Conservation (phyloP, 2,797 vertebrate species). For the Chelidonichthys spinosus region DNA sequence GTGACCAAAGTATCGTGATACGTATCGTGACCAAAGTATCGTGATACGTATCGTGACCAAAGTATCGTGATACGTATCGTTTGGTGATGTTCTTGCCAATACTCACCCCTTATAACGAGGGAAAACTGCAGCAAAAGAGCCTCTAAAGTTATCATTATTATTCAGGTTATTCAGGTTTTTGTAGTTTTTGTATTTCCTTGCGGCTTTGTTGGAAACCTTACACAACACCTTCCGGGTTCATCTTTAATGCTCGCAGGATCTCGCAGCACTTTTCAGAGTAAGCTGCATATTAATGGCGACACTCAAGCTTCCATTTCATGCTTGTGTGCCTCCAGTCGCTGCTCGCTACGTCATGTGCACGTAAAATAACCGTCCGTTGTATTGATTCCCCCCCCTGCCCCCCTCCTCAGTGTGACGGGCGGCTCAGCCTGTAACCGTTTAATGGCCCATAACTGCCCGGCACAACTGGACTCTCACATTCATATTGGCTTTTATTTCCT, state of each 20-base stretch:
- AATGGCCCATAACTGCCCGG: conserved; percentile 57
- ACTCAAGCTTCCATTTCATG: conserved; percentile 36
- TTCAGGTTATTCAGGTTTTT: too few species aligned
- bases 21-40: too few species aligned
- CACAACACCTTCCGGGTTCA: too few species aligned
- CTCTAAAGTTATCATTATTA: too few species aligned
- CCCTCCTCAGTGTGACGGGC: conserved; percentile 14
- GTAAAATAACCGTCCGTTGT: conserved; percentile 8
- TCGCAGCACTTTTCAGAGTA: conserved; percentile 8
- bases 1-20: too few species aligned
- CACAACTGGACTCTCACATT: conserved; percentile 55
- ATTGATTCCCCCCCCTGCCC: conserved; percentile 49
- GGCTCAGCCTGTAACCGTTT: conserved; percentile 42
- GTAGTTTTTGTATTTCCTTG: too few species aligned
- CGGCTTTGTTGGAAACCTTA: too few species aligned
- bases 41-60: too few species aligned
- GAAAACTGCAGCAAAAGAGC: too few species aligned
- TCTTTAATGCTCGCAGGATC: neutral
- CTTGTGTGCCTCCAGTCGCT: neutral
- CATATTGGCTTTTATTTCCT: conserved; percentile 62
- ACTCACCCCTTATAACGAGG: too few species aligned
- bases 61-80: too few species aligned
- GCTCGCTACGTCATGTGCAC: conserved; percentile 16
- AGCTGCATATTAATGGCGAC: conserved; percentile 47
- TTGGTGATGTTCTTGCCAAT: too few species aligned